Evolutionary conservation across 2,797 vertebrate species (phyloP).

Genomic region (Sebastes miniatus): DNA sequence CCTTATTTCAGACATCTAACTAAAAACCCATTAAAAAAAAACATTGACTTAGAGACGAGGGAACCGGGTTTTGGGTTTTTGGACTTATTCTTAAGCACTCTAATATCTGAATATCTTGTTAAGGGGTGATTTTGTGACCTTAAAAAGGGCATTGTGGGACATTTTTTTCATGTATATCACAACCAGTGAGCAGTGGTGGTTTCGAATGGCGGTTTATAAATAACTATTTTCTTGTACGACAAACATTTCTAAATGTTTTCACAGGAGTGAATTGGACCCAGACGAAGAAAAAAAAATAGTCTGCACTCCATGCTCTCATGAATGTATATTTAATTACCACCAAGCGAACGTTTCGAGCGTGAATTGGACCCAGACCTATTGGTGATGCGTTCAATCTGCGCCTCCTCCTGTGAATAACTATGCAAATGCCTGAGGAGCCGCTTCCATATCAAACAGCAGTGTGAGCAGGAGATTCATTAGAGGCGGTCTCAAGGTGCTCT

Average conservation of each 20-base stretch:
- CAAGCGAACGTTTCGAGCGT: not conserved
- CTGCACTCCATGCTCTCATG: not conserved
- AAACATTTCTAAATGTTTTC: not conserved
- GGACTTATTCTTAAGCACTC: no score
- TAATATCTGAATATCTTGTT: fast-evolving
- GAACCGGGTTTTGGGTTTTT: no score
- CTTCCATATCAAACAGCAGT: not conserved
- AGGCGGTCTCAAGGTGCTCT: conserved; percentile 13
- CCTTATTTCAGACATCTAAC: fast-evolving
- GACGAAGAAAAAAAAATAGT: not conserved
- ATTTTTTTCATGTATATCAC: no score
- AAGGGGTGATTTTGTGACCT: fast-evolving
- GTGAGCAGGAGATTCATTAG: conserved; percentile 6
- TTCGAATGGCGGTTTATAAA: not conserved
- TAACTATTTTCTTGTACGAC: not conserved
- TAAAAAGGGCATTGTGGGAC: no score
- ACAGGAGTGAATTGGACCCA: not conserved
- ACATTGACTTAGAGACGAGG: no score
- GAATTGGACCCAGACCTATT: not conserved
- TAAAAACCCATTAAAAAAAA: no score
- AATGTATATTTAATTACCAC: not conserved
- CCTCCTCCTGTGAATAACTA: not conserved
- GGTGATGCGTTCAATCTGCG: not conserved
- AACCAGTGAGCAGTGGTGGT: no score
- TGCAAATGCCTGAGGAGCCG: not conserved